Conservation (phyloP, 2,797 vertebrate species). For the Melanotaenia trifasciata region DNA sequence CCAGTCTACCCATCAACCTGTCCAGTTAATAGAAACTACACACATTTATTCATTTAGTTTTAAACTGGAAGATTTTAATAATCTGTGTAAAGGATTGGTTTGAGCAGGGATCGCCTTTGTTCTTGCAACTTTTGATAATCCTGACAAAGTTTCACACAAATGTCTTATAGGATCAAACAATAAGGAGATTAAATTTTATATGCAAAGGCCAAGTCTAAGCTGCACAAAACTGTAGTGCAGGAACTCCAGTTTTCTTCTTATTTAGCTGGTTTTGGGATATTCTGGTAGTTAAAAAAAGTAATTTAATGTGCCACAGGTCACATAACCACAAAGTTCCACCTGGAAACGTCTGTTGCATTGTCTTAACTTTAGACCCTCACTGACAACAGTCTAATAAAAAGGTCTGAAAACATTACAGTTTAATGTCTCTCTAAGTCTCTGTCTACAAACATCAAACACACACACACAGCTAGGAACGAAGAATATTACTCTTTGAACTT, state of each 20-base stretch:
- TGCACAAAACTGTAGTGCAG: too few relatives aligned
- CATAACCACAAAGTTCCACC: neutral
- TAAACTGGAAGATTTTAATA: too few relatives aligned
- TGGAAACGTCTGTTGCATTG: neutral
- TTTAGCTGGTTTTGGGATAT: neutral
- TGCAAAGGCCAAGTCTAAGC: too few relatives aligned
- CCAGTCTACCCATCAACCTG: neutral
- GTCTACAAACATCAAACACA: neutral
- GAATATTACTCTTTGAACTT: constrained; percentile 24
- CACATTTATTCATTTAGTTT: too few relatives aligned
- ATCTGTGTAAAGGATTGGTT: too few relatives aligned
- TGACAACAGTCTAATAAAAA: neutral
- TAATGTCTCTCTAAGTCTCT: neutral
- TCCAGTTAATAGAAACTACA: too few relatives aligned
- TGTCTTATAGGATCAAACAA: neutral
- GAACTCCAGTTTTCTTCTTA: too few relatives aligned
- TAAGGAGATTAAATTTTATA: too few relatives aligned
- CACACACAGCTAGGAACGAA: neutral
- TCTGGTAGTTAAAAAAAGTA: neutral
- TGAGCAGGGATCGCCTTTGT: neutral
- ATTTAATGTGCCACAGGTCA: neutral
- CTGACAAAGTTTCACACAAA: neutral
- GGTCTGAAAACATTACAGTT: neutral
- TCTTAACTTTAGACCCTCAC: neutral
- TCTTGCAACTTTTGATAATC: neutral